Evolutionary conservation across 2,113 vertebrate species (phyloP), one percentile per base, ranked within the genome.

Genomic region (Hucho hucho): DNA sequence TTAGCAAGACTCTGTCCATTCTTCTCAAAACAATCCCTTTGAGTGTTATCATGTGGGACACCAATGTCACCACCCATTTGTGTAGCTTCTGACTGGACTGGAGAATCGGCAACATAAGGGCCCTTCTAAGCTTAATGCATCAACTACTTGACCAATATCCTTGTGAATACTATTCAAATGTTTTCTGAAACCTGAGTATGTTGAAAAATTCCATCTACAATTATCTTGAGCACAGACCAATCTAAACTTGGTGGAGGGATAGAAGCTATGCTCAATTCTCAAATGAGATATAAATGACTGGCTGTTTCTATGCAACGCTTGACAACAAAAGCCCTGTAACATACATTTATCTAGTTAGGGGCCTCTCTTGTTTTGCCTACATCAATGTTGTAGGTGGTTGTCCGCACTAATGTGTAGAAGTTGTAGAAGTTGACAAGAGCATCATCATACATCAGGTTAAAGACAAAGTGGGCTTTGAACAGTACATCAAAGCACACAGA

Each of bases 331-430:
- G 72, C 73, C 75, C 11, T 59, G 6, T 3, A 81, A 75, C 68
- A 83, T 79, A 53, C 71, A 0, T 32, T 6, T 32, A 66, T 83
- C 65, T 73, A 32, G 32, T 76, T 68, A 20, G 79, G 76, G 25
- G 75, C 77, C 61, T 69, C 81, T 56, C 72, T 20, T 74, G 76
- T 85, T 71, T 64, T 76, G 1, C 59, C 24, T 12, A 76, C 69
- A 76, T 85, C 74, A 4, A 80, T 82, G 12, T 84, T 79, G 28
- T 79, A 85, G 14, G 86, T 14, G 3, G 75, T 83, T 64, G 81
- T 83, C 58, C 82, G 80, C 64, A 87, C n/a, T 25, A 81, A 79
- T 12, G 73, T 81, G 77, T 64, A 79, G 70, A 76, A 16, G 6
- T 79, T 81, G 77, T 64, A 79, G 70, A 76, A 16, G 6, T 79